Evolutionary conservation across 2,113 vertebrate species (phyloP), one percentile per base, ranked within the genome.

Genomic region (Xenus cinereus): DNA sequence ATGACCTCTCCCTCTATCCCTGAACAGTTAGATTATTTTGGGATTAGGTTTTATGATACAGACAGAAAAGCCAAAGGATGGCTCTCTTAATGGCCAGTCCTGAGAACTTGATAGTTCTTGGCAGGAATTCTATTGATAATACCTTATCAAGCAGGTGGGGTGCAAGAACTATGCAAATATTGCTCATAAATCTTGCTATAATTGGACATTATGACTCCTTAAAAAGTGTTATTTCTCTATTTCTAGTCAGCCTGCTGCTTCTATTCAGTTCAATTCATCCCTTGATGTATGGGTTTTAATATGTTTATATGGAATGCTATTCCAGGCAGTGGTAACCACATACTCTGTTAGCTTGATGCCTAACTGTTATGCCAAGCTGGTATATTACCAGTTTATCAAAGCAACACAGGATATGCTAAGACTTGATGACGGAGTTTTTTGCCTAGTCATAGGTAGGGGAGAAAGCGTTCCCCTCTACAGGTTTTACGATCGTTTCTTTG

Each of bases 371-470:
- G 18, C 37, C 62, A 35, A 30, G 13, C 50, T 5, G 2, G 19
- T 68, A 16, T 33, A 30, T 73, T 84, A 68, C 77, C 39, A 75
- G 1, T 12, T 87, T 87, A 4, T 21, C 60, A 77, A 54, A 91
- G 37, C 60, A 89, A 4, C 28, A 20, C 15, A 30, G 4, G 3
- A 22, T 22, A 12, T 0, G 4, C 56, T 78, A 59, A 77, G 43
- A 43, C 54, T 46, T 15, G 43, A 26, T 89, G 48, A 7, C 2
- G 9, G 60, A 43, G 19, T 4, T 69, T 79, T 88, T 91, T 67
- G 43, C 56, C 22, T 63, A 63, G 28, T 46, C 50, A 3, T 4
- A 6, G 0, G 0, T 20, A 24, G 48, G 4, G 28, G 4, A 66
- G 9, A 14, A 11, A 59, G 22, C 30, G 20, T 43, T 73, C 33